Percentiles rank a stretch among this genome's conserved stretches.
These are phyloP conservation scores for Holocentrus rufus DNA, from an alignment of 2,797 vertebrate genomes.

Conservation along the genomic window DNA sequence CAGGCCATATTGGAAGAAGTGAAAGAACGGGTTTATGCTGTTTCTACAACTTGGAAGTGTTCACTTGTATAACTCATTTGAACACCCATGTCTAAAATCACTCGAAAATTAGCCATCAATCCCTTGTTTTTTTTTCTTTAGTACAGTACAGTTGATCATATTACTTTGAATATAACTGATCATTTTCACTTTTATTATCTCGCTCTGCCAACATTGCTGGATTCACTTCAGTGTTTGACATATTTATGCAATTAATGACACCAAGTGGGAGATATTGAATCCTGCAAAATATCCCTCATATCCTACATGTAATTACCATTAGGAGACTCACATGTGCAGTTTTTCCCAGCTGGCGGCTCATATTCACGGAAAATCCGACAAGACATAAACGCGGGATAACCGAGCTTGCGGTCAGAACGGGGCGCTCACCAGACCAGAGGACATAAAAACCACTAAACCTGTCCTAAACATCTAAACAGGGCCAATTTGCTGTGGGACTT, in stretches of 20 bases:
- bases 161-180: too few species aligned
- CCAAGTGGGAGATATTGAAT: conserved; percentile 38
- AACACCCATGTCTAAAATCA: too few species aligned
- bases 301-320: conserved; percentile 42
- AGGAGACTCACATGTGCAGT: conserved; percentile 34
- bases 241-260: conserved; percentile 3
- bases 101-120: too few species aligned
- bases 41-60: too few species aligned
- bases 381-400: conserved; percentile 47
- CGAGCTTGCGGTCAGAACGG: conserved; percentile 38
- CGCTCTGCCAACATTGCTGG: too few species aligned
- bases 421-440: conserved; percentile 50
- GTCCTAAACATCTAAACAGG: conserved; percentile 46
- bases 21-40: too few species aligned
- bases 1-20: too few species aligned
- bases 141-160: too few species aligned
- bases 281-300: conserved; percentile 23
- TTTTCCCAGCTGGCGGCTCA: conserved; percentile 38
- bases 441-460: conserved; percentile 44
- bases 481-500: conserved; percentile 47
- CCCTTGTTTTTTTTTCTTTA: too few species aligned
- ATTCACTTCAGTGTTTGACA: too few species aligned
- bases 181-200: too few species aligned
- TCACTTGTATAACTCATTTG: too few species aligned
- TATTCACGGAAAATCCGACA: conserved; percentile 58